phyloP scores from a whole-genome alignment of 1,140 invertebrate genomes.

The Druon quercuslanigerum region DNA sequence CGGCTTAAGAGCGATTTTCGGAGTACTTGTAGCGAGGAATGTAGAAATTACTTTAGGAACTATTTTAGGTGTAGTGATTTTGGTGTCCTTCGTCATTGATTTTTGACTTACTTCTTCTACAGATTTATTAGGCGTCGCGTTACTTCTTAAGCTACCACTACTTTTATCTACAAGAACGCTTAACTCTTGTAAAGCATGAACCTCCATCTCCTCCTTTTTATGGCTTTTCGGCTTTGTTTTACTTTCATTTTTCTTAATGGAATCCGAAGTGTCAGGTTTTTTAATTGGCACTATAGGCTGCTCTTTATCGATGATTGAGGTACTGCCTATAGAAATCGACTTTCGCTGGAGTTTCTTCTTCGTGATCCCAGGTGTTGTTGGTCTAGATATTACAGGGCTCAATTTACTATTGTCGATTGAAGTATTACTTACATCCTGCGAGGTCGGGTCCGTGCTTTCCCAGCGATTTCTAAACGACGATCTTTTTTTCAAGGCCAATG shows the following conservation, averaged over 20 bases:
- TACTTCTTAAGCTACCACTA: constrained; percentile 4
- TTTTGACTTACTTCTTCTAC: background rate
- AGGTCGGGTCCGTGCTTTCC: background rate
- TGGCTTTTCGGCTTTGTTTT: background rate
- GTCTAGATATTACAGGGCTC: background rate
- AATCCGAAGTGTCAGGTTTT: background rate
- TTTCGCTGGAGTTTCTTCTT: constrained; percentile 5
- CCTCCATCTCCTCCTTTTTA: background rate
- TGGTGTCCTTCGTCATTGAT: background rate
- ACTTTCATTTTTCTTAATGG: background rate
- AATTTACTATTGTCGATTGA: background rate
- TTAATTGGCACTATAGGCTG: background rate
- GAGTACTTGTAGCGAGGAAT: constrained; percentile 6
- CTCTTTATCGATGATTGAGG: background rate
- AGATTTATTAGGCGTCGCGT: background rate
- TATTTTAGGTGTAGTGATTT: background rate
- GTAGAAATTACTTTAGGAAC: constrained; percentile 8
- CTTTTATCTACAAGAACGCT: background rate
- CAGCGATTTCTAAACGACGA: constrained; percentile 7
- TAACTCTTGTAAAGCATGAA: background rate
- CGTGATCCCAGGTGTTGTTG: background rate
- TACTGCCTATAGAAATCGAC: background rate
- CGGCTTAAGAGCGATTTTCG: constrained; percentile 13
- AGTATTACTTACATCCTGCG: background rate
- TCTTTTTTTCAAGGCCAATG: constrained; percentile 4